These are phyloP conservation scores for Rostratula benghalensis DNA, from an alignment of 2,113 vertebrate species.

Conservation along the genomic window DNA sequence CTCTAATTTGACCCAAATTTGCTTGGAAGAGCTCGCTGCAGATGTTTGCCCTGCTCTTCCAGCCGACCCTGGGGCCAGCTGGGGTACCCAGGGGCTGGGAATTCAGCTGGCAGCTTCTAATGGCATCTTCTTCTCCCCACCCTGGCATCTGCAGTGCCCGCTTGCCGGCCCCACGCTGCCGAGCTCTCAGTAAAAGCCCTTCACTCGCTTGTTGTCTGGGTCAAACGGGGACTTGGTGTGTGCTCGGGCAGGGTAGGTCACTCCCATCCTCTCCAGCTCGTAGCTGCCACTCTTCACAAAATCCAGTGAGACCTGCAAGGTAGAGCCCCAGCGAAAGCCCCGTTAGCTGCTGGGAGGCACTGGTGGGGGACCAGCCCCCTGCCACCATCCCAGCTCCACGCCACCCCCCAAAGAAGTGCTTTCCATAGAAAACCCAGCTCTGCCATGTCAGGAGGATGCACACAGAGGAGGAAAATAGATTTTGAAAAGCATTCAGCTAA, in stretches of 20 bases:
- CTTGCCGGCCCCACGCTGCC: fast-evolving
- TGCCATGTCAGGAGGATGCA: background rate
- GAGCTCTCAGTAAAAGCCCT: constrained; percentile 82
- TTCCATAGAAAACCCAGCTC: background rate
- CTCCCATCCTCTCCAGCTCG: constrained; percentile 90
- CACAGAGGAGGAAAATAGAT: background rate
- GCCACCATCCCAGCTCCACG: background rate
- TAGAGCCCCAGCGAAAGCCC: background rate
- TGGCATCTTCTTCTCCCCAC: background rate
- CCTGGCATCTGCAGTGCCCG: fast-evolving
- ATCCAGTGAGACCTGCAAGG: constrained; percentile 82
- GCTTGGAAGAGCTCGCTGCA: background rate
- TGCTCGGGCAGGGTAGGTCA: constrained; percentile 81
- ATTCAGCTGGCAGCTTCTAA: background rate
- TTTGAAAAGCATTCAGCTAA: background rate
- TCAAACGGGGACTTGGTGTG: constrained; percentile 93
- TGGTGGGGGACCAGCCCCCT: background rate
- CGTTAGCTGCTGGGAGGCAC: fast-evolving
- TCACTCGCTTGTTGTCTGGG: constrained; percentile 89
- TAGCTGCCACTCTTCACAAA: constrained; percentile 88
- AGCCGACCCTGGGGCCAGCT: background rate
- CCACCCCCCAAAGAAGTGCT: background rate
- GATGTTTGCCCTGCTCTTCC: fast-evolving
- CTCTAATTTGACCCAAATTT: background rate
- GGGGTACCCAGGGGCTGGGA: fast-evolving